These are phyloP conservation scores for Poeciliopsis retropinna DNA, from an alignment of 2,113 vertebrate genomes.

Conservation along the genomic window DNA sequence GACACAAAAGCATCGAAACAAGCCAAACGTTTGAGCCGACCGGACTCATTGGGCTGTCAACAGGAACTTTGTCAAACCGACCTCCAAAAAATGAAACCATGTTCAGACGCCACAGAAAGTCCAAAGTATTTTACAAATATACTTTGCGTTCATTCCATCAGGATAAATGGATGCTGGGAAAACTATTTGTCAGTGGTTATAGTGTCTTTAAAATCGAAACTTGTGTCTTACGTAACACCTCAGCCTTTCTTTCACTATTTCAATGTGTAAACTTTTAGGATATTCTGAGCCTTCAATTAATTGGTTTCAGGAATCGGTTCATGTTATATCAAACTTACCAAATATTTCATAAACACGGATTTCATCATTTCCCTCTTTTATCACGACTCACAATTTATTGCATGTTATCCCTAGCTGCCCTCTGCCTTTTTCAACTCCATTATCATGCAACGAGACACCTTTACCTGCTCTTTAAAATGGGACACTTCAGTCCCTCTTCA, in stretches of 20 bases:
- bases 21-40: too few species aligned
- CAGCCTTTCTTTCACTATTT: neutral
- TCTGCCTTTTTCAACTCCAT: constrained; percentile 8
- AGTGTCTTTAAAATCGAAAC: too few species aligned
- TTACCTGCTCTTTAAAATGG: constrained; percentile 50
- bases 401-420: neutral
- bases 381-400: too few species aligned
- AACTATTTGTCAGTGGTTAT: too few species aligned
- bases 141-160: too few species aligned
- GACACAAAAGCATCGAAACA: too few species aligned
- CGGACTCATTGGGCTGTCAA: neutral
- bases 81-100: too few species aligned
- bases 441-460: constrained; percentile 29
- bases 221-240: too few species aligned
- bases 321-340: neutral
- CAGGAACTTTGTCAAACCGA: too few species aligned
- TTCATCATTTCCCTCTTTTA: neutral
- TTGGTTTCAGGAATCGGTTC: neutral
- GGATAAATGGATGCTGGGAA: too few species aligned
- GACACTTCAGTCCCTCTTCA: constrained; percentile 36
- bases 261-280: neutral
- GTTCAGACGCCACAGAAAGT: too few species aligned
- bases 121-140: too few species aligned
- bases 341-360: neutral
- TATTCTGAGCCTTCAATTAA: neutral